phyloP scores from a whole-genome alignment of 2,888 invertebrate genomes.

The Smittia aterrima region DNA sequence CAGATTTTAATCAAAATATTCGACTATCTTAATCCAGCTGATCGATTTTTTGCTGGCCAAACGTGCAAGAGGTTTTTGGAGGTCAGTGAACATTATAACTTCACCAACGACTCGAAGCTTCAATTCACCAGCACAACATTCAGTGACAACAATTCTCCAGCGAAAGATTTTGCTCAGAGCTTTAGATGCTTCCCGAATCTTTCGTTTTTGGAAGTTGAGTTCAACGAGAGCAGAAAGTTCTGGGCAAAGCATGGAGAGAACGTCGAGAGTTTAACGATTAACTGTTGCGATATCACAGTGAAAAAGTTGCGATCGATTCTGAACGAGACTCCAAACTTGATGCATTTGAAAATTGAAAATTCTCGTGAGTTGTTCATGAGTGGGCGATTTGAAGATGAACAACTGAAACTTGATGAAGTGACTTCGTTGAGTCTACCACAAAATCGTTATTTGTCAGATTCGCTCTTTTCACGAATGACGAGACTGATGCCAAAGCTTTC shows the following conservation, averaged over 20 bases:
- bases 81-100: slow-evolving; percentile 62
- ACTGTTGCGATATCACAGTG: slow-evolving; percentile 64
- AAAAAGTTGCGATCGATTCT: slow-evolving; percentile 62
- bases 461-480: slow-evolving; percentile 66
- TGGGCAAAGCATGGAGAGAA: slow-evolving; percentile 61
- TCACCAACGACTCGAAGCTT: slow-evolving; percentile 49
- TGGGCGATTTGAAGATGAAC: slow-evolving; percentile 63
- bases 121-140: slow-evolving; percentile 50
- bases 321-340: slow-evolving; percentile 59
- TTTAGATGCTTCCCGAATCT: slow-evolving; percentile 49
- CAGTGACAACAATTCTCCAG: slow-evolving; percentile 49
- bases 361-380: slow-evolving; percentile 74
- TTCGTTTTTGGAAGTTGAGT: slow-evolving; percentile 49
- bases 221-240: slow-evolving; percentile 53
- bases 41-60: slow-evolving; percentile 64
- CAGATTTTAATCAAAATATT: slow-evolving; percentile 66
- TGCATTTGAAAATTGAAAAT: slow-evolving; percentile 60
- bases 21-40: slow-evolving; percentile 63
- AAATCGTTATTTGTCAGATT: slow-evolving; percentile 72
- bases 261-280: slow-evolving; percentile 58
- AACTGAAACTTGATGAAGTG: slow-evolving; percentile 58
- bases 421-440: slow-evolving; percentile 62
- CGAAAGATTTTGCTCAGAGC: slow-evolving; percentile 47
- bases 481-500: slow-evolving; percentile 61
- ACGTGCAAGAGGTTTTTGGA: slow-evolving; percentile 67